Evolutionary conservation across 2,113 vertebrate genomes (phyloP).

Genomic region (Misgurnus mizolepis): DNA sequence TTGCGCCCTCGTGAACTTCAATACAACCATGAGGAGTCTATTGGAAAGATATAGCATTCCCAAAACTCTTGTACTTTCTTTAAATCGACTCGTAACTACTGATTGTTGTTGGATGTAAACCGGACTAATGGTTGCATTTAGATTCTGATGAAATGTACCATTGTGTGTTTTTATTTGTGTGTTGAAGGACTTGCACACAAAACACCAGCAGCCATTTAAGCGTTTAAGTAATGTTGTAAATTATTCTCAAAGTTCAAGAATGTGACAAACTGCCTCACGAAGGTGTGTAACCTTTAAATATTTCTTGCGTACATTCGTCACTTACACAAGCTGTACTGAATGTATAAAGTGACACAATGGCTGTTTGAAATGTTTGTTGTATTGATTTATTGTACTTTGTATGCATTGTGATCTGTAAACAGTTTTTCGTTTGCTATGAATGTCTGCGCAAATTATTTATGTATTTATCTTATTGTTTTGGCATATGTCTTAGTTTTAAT

Average conservation of each 20-base stretch:
- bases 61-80: background rate
- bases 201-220: conserved; percentile 51
- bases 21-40: background rate
- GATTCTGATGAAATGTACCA: background rate
- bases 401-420: conserved; percentile 5
- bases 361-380: background rate
- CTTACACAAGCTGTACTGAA: conserved; percentile 22
- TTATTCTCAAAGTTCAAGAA: conserved; percentile 32
- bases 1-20: conserved; percentile 29
- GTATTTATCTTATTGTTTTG: conserved; percentile 19
- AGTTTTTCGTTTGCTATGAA: conserved; percentile 30
- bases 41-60: background rate
- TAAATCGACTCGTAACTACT: conserved; percentile 8
- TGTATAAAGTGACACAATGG: conserved; percentile 11
- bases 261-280: conserved; percentile 10
- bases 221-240: conserved; percentile 40
- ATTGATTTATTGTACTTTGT: conserved; percentile 1
- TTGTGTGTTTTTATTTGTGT: conserved; percentile 21
- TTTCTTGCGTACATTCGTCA: conserved; percentile 8
- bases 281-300: conserved; percentile 10
- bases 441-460: conserved; percentile 15
- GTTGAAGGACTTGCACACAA: conserved; percentile 29
- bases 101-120: conserved; percentile 32
- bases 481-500: conserved; percentile 30
- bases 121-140: conserved; percentile 29